Percentiles rank a stretch among this genome's conserved stretches.
phyloP scores from a whole-genome alignment of 1,140 invertebrate species.

The Hylaeus anthracinus region DNA sequence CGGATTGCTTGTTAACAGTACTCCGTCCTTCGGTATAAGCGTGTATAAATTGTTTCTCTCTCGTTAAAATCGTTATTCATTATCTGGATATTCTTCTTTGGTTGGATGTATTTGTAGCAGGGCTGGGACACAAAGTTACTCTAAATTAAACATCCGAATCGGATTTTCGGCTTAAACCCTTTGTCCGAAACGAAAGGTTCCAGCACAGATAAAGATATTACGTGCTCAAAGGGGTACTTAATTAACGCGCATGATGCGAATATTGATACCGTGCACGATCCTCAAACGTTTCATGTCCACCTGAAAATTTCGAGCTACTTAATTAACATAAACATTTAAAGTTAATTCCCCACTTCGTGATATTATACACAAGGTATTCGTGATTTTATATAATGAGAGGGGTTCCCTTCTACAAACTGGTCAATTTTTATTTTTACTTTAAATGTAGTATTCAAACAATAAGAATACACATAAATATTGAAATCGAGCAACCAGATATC shows the following conservation, averaged over 20 bases:
- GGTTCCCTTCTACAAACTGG: too few species aligned
- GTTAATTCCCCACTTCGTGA: slow-evolving; percentile 5
- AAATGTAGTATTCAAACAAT: too few species aligned
- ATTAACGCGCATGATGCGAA: slow-evolving; percentile 38
- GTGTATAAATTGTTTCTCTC: slow-evolving; percentile 2
- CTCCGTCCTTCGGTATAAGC: background rate
- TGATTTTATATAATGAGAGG: too few species aligned
- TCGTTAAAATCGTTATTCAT: slow-evolving; percentile 15
- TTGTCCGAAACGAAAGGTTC: slow-evolving; percentile 38
- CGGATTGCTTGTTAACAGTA: slow-evolving; percentile 5
- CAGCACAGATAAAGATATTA: slow-evolving; percentile 47
- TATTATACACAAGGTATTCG: too few species aligned
- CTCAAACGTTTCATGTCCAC: slow-evolving; percentile 22
- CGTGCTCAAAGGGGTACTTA: slow-evolving; percentile 54
- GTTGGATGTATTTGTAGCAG: background rate
- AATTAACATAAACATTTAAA: background rate
- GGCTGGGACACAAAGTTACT: background rate
- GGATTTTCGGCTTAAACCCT: slow-evolving; percentile 64
- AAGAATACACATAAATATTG: too few species aligned
- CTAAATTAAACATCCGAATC: slow-evolving; percentile 52
- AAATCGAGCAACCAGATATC: too few species aligned
- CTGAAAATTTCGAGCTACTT: background rate
- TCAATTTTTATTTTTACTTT: too few species aligned
- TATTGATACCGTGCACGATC: slow-evolving; percentile 24
- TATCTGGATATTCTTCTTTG: slow-evolving; percentile 10